Evolutionary conservation across 2,888 invertebrate genomes (phyloP).

Genomic region (Carpatolechia fugitivella): DNA sequence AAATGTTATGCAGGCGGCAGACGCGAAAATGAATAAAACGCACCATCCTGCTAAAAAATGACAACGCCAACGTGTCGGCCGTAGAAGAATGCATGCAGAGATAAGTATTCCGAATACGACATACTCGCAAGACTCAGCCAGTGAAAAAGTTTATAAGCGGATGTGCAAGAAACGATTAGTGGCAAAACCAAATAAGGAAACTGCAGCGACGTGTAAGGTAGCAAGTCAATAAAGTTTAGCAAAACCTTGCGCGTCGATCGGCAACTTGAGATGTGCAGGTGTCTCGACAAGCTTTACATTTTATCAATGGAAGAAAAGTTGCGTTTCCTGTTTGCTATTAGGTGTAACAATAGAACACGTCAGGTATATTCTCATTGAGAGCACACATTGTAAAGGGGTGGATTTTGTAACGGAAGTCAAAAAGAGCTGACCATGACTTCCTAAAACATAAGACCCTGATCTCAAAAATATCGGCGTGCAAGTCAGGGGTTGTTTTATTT

Average conservation of each 20-base stretch:
- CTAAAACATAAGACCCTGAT: too few species aligned
- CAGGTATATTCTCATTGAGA: not conserved
- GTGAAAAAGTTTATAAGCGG: not conserved
- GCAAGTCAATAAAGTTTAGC: constrained; percentile 20
- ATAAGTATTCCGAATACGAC: not conserved
- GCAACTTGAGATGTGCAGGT: not conserved
- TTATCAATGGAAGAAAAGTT: constrained; percentile 18
- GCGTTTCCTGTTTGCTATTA: not conserved
- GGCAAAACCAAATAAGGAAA: not conserved
- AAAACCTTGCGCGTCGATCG: constrained; percentile 4
- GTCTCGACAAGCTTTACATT: constrained; percentile 9
- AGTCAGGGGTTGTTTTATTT: too few species aligned
- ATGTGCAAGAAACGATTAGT: constrained; percentile 10
- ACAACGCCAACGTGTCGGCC: not conserved
- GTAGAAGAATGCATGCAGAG: not conserved
- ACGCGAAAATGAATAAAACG: constrained; percentile 55
- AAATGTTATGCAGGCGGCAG: constrained; percentile 59
- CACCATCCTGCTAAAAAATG: constrained; percentile 32
- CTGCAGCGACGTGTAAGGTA: constrained; percentile 16
- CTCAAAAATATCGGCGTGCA: too few species aligned
- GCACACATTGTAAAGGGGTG: not conserved
- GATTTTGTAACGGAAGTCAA: too few species aligned
- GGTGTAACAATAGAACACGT: not conserved
- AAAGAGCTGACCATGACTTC: too few species aligned
- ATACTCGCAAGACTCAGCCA: not conserved